Conservation (phyloP, 1,140 invertebrate species). For the Tigriopus japonicus region DNA sequence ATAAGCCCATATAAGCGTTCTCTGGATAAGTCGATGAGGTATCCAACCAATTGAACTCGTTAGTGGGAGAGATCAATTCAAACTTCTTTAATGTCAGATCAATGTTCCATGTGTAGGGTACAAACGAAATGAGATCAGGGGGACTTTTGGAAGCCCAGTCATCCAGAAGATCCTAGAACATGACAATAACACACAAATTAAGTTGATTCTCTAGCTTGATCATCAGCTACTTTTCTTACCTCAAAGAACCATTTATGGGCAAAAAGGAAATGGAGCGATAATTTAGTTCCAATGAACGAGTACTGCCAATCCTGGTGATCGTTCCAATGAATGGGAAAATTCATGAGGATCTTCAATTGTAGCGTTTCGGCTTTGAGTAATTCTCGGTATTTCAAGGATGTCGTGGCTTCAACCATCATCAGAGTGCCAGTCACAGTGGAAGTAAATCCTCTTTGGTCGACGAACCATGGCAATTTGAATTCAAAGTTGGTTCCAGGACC, state of each 20-base stretch:
- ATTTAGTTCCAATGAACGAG: constrained; percentile 78
- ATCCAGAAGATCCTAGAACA: constrained; percentile 56
- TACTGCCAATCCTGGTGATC: constrained; percentile 44
- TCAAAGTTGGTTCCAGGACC: constrained; percentile 83
- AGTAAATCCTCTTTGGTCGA: constrained; percentile 59
- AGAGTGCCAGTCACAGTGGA: constrained; percentile 49
- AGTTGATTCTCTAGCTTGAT: neutral
- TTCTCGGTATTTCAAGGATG: constrained; percentile 42
- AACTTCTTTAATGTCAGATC: constrained; percentile 73
- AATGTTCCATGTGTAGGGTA: constrained; percentile 92
- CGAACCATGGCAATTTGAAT: constrained; percentile 83
- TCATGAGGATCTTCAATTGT: constrained; percentile 66
- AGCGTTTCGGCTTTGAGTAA: constrained; percentile 82
- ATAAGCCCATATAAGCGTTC: constrained; percentile 79
- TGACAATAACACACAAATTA: neutral
- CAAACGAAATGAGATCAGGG: constrained; percentile 81
- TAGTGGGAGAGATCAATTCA: constrained; percentile 78
- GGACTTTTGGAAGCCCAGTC: constrained; percentile 82
- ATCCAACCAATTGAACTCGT: constrained; percentile 98
- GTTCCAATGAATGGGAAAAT: constrained; percentile 84
- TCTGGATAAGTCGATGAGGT: constrained; percentile 85
- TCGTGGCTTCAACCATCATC: constrained; percentile 11
- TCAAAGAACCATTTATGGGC: constrained; percentile 87
- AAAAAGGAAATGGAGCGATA: constrained; percentile 74
- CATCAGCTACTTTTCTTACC: constrained; percentile 28